Evolutionary conservation across 2,888 invertebrate genomes (phyloP).

Genomic region (Anagyrus pseudococci): DNA sequence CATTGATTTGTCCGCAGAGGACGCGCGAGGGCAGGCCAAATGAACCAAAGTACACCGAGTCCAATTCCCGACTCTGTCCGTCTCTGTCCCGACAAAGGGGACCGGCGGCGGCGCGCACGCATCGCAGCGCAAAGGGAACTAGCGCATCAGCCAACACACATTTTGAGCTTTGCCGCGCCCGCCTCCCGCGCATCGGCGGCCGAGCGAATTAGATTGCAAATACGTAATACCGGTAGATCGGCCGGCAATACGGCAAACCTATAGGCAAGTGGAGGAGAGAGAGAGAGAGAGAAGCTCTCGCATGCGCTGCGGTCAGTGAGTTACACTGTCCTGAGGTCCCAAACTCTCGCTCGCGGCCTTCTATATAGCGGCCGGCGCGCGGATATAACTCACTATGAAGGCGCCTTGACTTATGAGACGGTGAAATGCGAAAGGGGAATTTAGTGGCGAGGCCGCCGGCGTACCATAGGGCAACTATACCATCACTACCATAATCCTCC

Average conservation of each 20-base stretch:
- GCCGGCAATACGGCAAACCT: no score
- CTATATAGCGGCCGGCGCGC: not conserved
- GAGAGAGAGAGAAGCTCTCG: not conserved
- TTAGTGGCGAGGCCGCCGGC: conserved; percentile 10
- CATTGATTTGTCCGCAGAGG: no score
- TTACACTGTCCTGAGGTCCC: not conserved
- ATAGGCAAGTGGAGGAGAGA: not conserved
- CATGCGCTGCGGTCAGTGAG: conserved; percentile 20
- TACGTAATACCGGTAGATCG: conserved; percentile 19
- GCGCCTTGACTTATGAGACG: conserved; percentile 19
- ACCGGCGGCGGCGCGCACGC: not conserved
- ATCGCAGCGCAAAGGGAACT: not conserved
- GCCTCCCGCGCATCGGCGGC: not conserved
- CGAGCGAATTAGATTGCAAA: conserved; percentile 17
- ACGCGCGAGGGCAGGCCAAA: no score
- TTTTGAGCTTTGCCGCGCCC: not conserved
- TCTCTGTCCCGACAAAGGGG: not conserved
- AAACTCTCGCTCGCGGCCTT: not conserved
- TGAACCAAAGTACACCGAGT: no score
- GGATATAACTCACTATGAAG: conserved; percentile 18
- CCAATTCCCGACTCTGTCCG: not conserved
- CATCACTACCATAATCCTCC: no score
- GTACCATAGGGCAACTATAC: no score
- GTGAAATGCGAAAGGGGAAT: conserved; percentile 15
- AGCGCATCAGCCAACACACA: conserved; percentile 1